These are phyloP conservation scores for Muricea muricata DNA, from an alignment of 92 coral and sea anemone species.

Conservation along the genomic window DNA sequence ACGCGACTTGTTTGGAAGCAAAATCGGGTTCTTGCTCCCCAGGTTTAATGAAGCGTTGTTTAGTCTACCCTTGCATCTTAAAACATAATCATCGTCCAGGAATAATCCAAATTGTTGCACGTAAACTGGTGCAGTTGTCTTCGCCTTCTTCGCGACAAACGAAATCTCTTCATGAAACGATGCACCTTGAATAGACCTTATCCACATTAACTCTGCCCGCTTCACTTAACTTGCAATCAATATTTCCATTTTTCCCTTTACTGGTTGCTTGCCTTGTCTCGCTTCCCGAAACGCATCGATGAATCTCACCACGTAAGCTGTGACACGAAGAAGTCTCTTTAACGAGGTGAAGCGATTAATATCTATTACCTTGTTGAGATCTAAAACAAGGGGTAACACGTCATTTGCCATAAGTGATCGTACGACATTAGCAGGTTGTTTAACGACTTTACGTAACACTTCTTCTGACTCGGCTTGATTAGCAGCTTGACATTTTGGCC, in stretches of 20 bases:
- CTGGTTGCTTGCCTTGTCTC: neutral
- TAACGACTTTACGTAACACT: conserved; percentile 7
- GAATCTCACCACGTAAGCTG: conserved; percentile 59
- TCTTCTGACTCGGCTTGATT: neutral
- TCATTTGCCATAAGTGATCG: neutral
- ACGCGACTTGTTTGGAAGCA: conserved; percentile 48
- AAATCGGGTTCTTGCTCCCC: conserved; percentile 57
- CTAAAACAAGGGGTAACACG: neutral
- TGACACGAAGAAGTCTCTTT: conserved; percentile 63
- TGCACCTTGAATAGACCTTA: conserved; percentile 45
- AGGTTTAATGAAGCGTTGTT: conserved; percentile 51
- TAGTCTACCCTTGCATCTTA: conserved; percentile 71
- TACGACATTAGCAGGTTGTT: conserved; percentile 17
- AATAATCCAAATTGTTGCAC: conserved; percentile 68
- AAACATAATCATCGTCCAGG: conserved; percentile 56
- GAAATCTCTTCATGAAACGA: conserved; percentile 54
- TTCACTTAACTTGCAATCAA: conserved; percentile 35
- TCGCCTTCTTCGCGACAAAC: conserved; percentile 41
- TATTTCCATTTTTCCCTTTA: neutral
- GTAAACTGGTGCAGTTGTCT: conserved; percentile 31
- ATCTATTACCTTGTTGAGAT: conserved; percentile 39
- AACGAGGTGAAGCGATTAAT: conserved; percentile 31
- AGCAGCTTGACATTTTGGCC: conserved; percentile 43
- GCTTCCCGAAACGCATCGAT: conserved; percentile 23
- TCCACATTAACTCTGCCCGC: conserved; percentile 57